These are phyloP conservation scores for Nomada fucata DNA, from an alignment of 2,888 invertebrate genomes.

Conservation along the genomic window DNA sequence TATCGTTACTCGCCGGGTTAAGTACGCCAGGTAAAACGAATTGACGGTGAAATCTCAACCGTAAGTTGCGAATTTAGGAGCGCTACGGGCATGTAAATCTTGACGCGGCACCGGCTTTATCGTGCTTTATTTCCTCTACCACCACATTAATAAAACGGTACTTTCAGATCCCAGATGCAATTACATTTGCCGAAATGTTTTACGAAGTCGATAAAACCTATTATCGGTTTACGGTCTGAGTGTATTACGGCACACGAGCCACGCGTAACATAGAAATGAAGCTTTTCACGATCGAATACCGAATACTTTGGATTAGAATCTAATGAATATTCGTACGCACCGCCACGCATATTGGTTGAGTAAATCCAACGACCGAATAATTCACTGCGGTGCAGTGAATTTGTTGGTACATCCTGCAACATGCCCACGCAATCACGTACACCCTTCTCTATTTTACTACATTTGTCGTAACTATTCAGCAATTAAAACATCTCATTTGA, in stretches of 20 bases:
- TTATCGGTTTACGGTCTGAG: not conserved
- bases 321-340: not conserved
- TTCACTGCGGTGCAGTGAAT: conserved; percentile 10
- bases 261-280: not conserved
- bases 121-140: conserved; percentile 24
- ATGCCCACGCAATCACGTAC: not conserved
- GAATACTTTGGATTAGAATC: not conserved
- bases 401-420: not conserved
- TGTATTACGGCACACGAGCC: not conserved
- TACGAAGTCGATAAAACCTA: not conserved
- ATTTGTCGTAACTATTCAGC: not conserved
- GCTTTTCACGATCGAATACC: not conserved
- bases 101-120: conserved; percentile 5
- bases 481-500: not conserved
- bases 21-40: not conserved
- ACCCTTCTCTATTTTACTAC: not conserved
- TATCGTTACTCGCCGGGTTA: not conserved
- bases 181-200: not conserved
- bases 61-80: conserved; percentile 33
- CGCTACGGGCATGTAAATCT: not conserved
- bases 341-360: not conserved
- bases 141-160: conserved; percentile 18
- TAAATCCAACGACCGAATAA: conserved; percentile 5
- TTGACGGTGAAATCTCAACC: not conserved
- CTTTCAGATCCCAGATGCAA: not conserved